Base-by-base conservation (phyloP, 53 echinoderm and acorn worm species). In the Patiria pectinifera region DNA sequence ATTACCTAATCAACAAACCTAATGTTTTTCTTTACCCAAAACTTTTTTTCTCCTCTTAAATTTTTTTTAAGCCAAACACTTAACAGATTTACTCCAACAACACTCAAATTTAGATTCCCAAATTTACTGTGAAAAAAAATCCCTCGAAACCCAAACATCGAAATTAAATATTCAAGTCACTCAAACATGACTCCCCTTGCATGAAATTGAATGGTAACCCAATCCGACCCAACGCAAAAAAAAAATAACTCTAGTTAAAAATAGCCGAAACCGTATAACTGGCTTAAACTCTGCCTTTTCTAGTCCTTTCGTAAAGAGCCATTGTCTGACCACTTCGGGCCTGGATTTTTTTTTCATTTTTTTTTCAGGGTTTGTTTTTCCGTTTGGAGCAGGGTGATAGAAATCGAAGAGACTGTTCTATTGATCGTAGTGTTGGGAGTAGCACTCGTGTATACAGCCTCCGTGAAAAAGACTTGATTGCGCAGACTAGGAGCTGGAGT, bases 121-220 rank as follows among this genome's bases (percentile, higher is more conserved):
- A 66, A 66, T 15, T 66, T 18, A 15, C 10, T 66, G 4, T 66
- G 12, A 66, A 85, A 69, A 69, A 85, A 70, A 22, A 45, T 10
- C 8, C 46, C 3, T 44, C 15, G 35, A 63, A 77, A 66, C 62
- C 49, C 84, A 35, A 80, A 90, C 69, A 69, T 81, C 48, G 48
- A 25, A 86, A 81, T 81, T 24, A 80, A 90, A 66, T 66, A 90
- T 69, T 90, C 3, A 80, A 90, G 80, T 62, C 70, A 12, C 45
- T 15, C 4, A 44, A 81, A 81, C 47, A 80, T 23, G 81, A 48
- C 80, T 69, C 69, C 22, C 62, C 48, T 79, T 63, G 90, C 90
- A 81, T 90, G 90, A 90, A 90, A 90, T 90, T 90, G 90, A 66
- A 69, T 6, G 7, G 90, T 69, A 90, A 90, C 82, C 69, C 26